These are phyloP conservation scores for Lasioglossum vierecki DNA, from an alignment of 2,888 invertebrate genomes.

Conservation along the genomic window DNA sequence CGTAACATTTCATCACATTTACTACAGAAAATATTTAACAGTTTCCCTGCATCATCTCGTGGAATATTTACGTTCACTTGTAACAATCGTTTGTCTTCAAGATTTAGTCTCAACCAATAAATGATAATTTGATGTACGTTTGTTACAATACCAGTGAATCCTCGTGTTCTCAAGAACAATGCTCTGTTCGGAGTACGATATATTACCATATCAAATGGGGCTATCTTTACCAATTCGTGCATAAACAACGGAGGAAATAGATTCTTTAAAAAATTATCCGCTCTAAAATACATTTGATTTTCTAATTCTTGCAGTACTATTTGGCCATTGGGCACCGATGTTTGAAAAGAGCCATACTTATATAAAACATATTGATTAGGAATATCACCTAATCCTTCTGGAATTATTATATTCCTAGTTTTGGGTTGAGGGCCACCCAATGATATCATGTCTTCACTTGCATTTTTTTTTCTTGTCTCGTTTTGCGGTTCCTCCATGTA, in stretches of 20 bases:
- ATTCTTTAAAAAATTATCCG: constrained; percentile 10
- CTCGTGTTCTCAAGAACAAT: constrained; percentile 25
- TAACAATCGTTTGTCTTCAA: constrained; percentile 38
- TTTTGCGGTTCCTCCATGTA: constrained; percentile 70
- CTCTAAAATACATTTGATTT: not conserved
- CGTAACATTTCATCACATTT: not conserved
- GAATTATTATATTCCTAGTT: not conserved
- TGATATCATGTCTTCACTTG: constrained; percentile 19
- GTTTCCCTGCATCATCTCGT: not conserved
- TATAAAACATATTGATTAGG: constrained; percentile 17
- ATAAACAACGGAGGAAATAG: constrained; percentile 32
- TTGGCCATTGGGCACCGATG: not conserved
- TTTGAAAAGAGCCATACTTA: constrained; percentile 38
- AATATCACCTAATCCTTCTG: not conserved
- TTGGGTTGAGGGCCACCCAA: not conserved
- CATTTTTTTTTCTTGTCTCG: not conserved
- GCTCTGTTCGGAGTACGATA: not conserved
- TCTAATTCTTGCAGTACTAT: not conserved
- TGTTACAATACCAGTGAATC: not conserved
- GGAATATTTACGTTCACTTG: constrained; percentile 32
- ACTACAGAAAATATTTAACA: constrained; percentile 2
- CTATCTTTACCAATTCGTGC: constrained; percentile 3
- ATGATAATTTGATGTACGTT: constrained; percentile 17
- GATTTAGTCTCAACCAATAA: constrained; percentile 42
- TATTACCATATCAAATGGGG: constrained; percentile 51